These are phyloP conservation scores for Luperina nickerlii DNA, from an alignment of 2,888 invertebrate species.

Conservation along the genomic window DNA sequence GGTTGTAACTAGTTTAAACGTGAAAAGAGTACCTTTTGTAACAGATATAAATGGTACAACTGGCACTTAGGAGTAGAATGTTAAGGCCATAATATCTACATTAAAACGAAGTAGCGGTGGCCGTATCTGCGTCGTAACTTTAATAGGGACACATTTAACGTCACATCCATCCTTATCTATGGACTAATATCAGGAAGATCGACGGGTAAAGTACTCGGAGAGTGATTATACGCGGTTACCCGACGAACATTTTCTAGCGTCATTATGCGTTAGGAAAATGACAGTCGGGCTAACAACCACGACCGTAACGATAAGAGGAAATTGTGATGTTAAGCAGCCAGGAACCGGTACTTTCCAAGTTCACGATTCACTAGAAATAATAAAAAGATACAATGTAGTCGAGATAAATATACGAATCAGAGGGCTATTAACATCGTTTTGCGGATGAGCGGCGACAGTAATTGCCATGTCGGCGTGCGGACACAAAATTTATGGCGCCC, in stretches of 20 bases:
- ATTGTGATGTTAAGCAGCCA: constrained; percentile 65
- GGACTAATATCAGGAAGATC: constrained; percentile 63
- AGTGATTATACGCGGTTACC: constrained; percentile 71
- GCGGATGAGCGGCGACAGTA: constrained; percentile 90
- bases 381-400: constrained; percentile 78
- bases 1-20: constrained; percentile 55
- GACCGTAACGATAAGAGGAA: constrained; percentile 71
- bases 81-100: constrained; percentile 46
- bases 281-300: constrained; percentile 66
- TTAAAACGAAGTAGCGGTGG: constrained; percentile 52
- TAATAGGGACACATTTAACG: constrained; percentile 58
- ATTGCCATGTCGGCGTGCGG: constrained; percentile 88
- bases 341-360: constrained; percentile 66
- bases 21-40: constrained; percentile 51
- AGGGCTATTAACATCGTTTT: constrained; percentile 89
- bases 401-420: constrained; percentile 86
- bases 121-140: constrained; percentile 59
- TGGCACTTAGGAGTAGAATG: constrained; percentile 38
- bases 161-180: constrained; percentile 64
- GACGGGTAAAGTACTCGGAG: constrained; percentile 63
- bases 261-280: constrained; percentile 74
- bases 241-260: constrained; percentile 72
- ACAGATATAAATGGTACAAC: constrained; percentile 46
- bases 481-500: constrained; percentile 86
- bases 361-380: constrained; percentile 73